Percentiles rank a stretch among this genome's conserved stretches.
Conservation (phyloP, 2,888 invertebrate species). For the Cataglyphis cursor region DNA sequence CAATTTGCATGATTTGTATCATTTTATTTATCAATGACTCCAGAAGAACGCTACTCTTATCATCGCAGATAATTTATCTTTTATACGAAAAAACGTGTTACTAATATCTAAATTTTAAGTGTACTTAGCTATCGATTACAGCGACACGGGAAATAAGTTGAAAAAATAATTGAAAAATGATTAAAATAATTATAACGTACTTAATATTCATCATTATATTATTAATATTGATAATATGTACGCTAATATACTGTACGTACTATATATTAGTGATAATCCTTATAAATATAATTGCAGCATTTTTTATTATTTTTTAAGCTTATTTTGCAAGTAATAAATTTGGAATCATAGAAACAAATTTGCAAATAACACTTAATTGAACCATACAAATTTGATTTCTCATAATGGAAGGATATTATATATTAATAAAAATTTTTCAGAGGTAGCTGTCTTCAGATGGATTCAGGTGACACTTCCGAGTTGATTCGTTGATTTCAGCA, state of each 20-base stretch:
- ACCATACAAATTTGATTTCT: background rate
- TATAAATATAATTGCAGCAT: background rate
- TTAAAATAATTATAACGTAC: background rate
- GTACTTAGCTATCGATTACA: background rate
- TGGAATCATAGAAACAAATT: background rate
- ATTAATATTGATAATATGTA: background rate
- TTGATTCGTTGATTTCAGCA: background rate
- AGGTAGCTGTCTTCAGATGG: background rate
- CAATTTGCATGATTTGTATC: slow-evolving; percentile 4
- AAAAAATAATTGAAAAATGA: background rate
- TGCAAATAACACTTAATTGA: background rate
- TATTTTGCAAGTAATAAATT: background rate
- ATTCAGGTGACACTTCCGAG: background rate
- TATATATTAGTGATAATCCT: background rate
- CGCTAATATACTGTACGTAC: background rate
- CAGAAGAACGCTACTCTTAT: background rate
- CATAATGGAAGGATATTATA: background rate
- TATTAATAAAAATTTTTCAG: background rate
- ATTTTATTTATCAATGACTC: background rate
- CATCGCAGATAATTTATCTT: background rate
- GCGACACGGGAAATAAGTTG: background rate
- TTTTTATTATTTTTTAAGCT: background rate
- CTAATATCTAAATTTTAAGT: slow-evolving; percentile 21
- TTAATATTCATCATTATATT: background rate
- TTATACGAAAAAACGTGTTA: slow-evolving; percentile 8